These are phyloP conservation scores for Paramacrobiotus metropolitanus DNA, from an alignment of 1,140 invertebrate species.

Conservation along the genomic window DNA sequence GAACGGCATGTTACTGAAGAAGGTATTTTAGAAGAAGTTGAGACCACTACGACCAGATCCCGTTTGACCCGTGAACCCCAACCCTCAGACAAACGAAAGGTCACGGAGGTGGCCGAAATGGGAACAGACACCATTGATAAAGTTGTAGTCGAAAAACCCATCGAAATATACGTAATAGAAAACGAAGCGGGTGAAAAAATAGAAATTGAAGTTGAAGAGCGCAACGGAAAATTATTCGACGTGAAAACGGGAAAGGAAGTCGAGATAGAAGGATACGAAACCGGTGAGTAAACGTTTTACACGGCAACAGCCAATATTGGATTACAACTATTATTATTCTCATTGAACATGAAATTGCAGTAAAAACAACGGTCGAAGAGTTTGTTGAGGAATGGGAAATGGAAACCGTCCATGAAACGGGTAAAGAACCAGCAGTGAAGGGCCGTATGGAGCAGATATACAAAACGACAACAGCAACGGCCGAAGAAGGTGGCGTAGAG, in stretches of 20 bases:
- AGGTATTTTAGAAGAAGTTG: neutral
- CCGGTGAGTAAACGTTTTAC: neutral
- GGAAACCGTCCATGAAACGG: constrained; percentile 1
- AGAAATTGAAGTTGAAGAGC: constrained; percentile 2
- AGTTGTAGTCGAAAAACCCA: neutral
- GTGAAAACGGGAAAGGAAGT: neutral
- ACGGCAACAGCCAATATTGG: too few species aligned
- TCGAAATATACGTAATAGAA: neutral
- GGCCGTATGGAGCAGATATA: neutral
- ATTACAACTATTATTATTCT: neutral
- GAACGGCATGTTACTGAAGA: neutral
- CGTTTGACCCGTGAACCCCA: neutral
- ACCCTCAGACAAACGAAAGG: neutral
- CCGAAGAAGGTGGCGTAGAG: neutral
- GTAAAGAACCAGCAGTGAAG: neutral
- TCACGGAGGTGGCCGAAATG: neutral
- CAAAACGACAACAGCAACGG: neutral
- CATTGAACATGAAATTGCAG: neutral
- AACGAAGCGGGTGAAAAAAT: neutral
- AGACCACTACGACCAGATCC: neutral
- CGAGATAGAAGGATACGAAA: neutral
- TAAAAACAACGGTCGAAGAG: neutral
- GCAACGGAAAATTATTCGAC: neutral
- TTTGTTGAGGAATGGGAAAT: neutral
- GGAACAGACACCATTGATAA: neutral